Evolutionary conservation across 2,888 invertebrate genomes (phyloP).

Genomic region (Sacculina carcini): DNA sequence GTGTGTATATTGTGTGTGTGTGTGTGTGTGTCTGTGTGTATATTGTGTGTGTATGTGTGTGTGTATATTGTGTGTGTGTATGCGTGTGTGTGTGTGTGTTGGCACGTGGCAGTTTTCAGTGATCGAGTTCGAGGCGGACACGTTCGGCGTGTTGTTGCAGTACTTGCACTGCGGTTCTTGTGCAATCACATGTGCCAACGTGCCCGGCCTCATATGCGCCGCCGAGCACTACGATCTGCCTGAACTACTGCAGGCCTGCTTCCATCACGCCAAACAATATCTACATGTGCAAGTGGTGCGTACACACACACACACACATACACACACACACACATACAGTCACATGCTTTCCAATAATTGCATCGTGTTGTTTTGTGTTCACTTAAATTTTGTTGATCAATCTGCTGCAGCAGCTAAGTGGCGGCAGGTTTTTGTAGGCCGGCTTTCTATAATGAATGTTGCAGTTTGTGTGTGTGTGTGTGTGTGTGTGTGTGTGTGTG

Average conservation of each 20-base stretch:
- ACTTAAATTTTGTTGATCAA: neutral
- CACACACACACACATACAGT: neutral
- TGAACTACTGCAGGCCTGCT: constrained; percentile 71
- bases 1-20: too few relatives aligned
- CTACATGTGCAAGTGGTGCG: constrained; percentile 64
- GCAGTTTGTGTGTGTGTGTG: too few relatives aligned
- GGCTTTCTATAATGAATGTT: too few relatives aligned
- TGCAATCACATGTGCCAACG: constrained; percentile 66
- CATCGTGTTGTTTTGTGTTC: neutral
- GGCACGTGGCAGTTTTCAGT: constrained; percentile 59
- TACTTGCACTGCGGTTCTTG: constrained; percentile 80
- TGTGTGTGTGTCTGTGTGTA: neutral
- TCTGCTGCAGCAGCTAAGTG: too few relatives aligned
- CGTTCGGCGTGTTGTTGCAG: constrained; percentile 65
- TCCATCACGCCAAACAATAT: constrained; percentile 83
- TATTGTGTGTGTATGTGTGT: constrained; percentile 11
- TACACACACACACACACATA: constrained; percentile 6
- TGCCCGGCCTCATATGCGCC: constrained; percentile 74
- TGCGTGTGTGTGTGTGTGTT: too few relatives aligned
- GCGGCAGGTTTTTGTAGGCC: too few relatives aligned
- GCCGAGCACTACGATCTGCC: constrained; percentile 84
- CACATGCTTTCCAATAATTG: neutral
- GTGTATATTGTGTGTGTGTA: too few relatives aligned
- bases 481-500: too few relatives aligned
- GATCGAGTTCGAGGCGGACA: constrained; percentile 81